Evolutionary conservation across 2,797 vertebrate genomes (phyloP).

Genomic region (Eulemur albifrons): DNA sequence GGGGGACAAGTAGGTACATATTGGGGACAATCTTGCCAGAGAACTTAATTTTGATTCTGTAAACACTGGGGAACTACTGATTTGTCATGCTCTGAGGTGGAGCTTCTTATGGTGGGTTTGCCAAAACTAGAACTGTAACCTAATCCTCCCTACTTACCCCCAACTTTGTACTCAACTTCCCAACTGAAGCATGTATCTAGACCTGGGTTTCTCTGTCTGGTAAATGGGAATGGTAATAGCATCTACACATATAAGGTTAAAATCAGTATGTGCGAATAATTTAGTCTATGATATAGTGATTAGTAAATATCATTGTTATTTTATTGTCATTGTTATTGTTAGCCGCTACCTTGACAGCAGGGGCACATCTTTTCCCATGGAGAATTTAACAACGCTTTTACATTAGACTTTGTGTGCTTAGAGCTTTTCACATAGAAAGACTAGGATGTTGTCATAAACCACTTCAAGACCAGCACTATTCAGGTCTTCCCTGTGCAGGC

Average conservation of each 20-base stretch:
- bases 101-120: neutral
- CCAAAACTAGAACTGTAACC: neutral
- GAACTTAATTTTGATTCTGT: neutral
- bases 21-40: neutral
- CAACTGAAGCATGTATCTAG: neutral
- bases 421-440: neutral
- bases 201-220: neutral
- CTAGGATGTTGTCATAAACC: neutral
- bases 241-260: neutral
- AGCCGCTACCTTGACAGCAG: neutral
- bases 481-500: neutral
- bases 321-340: neutral
- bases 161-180: neutral
- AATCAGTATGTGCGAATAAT: neutral
- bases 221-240: neutral
- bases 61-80: neutral
- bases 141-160: neutral
- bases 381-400: neutral
- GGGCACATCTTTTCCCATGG: neutral
- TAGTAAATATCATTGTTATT: neutral
- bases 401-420: neutral
- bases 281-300: neutral
- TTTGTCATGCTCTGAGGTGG: neutral
- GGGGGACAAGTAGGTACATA: neutral
- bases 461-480: neutral